These are phyloP conservation scores for Anguilla anguilla DNA, from an alignment of 2,797 vertebrate species.

Conservation along the genomic window DNA sequence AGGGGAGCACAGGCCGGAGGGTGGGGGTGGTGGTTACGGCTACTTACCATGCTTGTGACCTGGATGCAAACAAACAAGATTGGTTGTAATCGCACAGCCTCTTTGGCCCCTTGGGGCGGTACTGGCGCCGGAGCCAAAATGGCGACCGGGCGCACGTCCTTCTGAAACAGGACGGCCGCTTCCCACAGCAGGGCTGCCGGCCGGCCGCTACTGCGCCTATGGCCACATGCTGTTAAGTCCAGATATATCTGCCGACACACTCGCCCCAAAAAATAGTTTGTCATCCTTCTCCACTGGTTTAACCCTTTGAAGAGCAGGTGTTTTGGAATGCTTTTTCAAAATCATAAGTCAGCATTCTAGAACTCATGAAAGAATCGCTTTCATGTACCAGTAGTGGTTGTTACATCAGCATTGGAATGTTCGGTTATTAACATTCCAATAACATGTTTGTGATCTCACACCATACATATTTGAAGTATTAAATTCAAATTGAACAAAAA, in stretches of 20 bases:
- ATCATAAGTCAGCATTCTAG: too few relatives aligned
- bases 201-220: neutral
- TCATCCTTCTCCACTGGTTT: neutral
- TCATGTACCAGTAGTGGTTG: too few relatives aligned
- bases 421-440: too few relatives aligned
- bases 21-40: slow-evolving; percentile 41
- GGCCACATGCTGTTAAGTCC: neutral
- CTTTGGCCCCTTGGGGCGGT: neutral
- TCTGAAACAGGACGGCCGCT: slow-evolving; percentile 42
- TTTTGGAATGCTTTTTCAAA: too few relatives aligned
- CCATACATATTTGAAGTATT: neutral
- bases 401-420: too few relatives aligned
- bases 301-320: too few relatives aligned
- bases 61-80: slow-evolving; percentile 72
- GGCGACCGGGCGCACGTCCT: slow-evolving; percentile 38
- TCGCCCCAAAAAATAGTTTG: neutral
- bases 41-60: slow-evolving; percentile 90
- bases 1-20: slow-evolving; percentile 64
- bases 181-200: neutral
- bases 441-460: too few relatives aligned
- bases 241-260: neutral
- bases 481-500: neutral
- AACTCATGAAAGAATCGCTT: too few relatives aligned
- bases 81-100: slow-evolving; percentile 35
- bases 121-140: slow-evolving; percentile 41